Base-by-base conservation (phyloP, 2,888 invertebrate genomes). In the Megamerina dolium region DNA sequence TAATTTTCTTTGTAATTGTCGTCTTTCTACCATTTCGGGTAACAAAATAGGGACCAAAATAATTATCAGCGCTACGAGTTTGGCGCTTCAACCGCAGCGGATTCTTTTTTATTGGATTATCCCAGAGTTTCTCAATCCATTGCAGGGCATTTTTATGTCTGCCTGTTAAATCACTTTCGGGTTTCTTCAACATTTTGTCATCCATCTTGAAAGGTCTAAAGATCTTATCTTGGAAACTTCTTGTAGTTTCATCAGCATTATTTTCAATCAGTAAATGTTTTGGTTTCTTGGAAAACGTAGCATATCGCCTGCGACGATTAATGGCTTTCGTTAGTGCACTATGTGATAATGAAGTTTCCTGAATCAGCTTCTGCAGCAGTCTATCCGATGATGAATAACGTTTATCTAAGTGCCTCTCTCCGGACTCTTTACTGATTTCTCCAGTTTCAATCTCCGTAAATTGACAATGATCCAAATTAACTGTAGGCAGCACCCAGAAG, bases 401-500 rank as follows among this genome's bases (percentile, higher is more conserved):
- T 30, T 51, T 62, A 1, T 57, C 48, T 1, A 50, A 32, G 1
- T 43, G 43, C 21, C 53, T 54, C 12, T 48, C 52, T 16, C 19
- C 41, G 0, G 59, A 52, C 1, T 45, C 42, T 3, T 54, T 54
- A 0, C 39, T 45, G 4, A 36, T 16, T 4, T 51, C 55, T 0
- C 56, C 57, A 0, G 58, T 49, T 8, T 62, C 55, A 0, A 68
- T 52, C 35, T 64, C 67, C 0, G 68, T 61, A 26, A 56, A 68
- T 35, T 68, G 66, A 49, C 84, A 84, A 14, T 79, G 77, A 38
- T 77, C 74, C 18, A 82, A 69, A 59, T 80, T 77, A 1, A 82
- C 79, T 40, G 76, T 77, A 0, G 85, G 82, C 10, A 87, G 61
- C 1, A 86, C 82, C 80, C 85, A 87, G 64, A 87, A 87, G 0